Conservation (phyloP, 2,113 vertebrate genomes). For the Cyprinodon variegatus region DNA sequence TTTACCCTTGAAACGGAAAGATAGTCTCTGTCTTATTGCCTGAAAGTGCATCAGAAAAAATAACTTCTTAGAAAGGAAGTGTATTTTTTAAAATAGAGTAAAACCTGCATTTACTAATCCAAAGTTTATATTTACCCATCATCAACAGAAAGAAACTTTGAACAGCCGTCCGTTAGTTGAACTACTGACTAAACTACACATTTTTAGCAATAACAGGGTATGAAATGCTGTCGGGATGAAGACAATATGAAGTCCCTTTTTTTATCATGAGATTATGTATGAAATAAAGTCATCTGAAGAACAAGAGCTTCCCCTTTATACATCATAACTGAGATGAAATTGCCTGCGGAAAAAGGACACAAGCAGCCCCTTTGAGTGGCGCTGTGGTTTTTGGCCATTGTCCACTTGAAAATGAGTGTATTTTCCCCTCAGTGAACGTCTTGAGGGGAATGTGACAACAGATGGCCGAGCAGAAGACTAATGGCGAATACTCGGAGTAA, state of each 20-base stretch:
- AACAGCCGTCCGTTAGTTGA: neutral
- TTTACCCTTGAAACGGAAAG: constrained; percentile 61
- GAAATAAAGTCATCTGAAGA: constrained; percentile 33
- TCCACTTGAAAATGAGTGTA: constrained; percentile 62
- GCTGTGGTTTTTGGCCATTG: constrained; percentile 61
- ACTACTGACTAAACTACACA: neutral
- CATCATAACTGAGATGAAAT: constrained; percentile 58
- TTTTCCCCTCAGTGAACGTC: constrained; percentile 45
- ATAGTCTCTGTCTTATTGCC: constrained; percentile 1
- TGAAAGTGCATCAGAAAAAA: constrained; percentile 23
- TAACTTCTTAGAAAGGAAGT: neutral
- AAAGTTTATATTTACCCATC: neutral
- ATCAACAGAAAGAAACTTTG: neutral
- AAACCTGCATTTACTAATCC: neutral
- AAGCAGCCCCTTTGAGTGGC: constrained; percentile 54
- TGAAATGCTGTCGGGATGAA: neutral
- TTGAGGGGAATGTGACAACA: constrained; percentile 46
- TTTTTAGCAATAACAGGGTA: neutral
- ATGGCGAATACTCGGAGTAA: constrained; percentile 42
- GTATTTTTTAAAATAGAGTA: neutral
- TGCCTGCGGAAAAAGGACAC: constrained; percentile 72
- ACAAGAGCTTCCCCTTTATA: constrained; percentile 26
- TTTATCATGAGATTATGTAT: constrained; percentile 20
- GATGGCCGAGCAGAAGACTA: constrained; percentile 44
- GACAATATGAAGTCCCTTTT: neutral